Base-by-base conservation (phyloP, 2,888 invertebrate genomes). In the Dorcus hopei region DNA sequence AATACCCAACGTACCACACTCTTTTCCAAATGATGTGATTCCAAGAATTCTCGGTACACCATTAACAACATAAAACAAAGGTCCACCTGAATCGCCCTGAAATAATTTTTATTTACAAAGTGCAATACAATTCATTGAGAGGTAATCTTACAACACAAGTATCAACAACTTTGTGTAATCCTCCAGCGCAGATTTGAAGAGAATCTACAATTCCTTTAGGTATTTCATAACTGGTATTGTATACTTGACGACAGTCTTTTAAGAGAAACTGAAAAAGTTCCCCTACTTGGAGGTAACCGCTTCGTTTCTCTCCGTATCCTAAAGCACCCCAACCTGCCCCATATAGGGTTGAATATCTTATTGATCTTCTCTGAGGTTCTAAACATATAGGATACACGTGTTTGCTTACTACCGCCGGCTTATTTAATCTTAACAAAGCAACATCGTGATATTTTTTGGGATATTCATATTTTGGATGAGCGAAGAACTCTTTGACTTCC, bases 241-340 rank as follows among this genome's bases (percentile, higher is more conserved):
- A 41, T 9, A 11, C 11, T 4, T 2, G 3, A 9, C 11, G 41
- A 41, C 41, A 41, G 11, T 41, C 2, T 41, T 41, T 41, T 11
- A 11, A 2, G 41, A 0, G 3, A 11, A n/a, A 41, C 2, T n/a
- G 5, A 11, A 3, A 2, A 9, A 41, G 11, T 11, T n/a, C 11
- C 2, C 2, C 41, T 41, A n/a, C n/a, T 11, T 53, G 53, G 6
- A 53, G 38, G 26, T 38, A 26, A 7, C 16, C 11, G n/a, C 58
- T 63, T 3, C 9, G 23, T 6, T 40, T 53, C 2, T 39, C 53
- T 2, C 45, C 43, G 39, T 39, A 52, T 42, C 65, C 67, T 0
- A 82, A 82, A 51, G 81, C 82, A 1, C 88, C 88, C 73, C 86
- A 88, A 2, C 88, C 88, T 33, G 82, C 82, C 41, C 41, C 68